Evolutionary conservation across 2,113 vertebrate species (phyloP).

Genomic region (Caretta caretta): DNA sequence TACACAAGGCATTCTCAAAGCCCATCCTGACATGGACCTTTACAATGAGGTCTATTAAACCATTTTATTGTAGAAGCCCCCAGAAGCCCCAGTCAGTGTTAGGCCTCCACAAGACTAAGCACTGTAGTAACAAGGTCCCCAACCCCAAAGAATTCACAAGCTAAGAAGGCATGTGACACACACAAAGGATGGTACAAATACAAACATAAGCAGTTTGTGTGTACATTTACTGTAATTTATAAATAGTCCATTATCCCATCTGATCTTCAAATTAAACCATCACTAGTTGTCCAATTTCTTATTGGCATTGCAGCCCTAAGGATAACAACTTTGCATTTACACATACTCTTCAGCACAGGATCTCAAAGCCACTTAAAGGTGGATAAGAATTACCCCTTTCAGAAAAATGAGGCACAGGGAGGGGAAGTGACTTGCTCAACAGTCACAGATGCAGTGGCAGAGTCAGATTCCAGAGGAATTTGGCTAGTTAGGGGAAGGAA

Average conservation of each 20-base stretch:
- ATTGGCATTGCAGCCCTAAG: not conserved
- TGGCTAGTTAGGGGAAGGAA: not conserved
- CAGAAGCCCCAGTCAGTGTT: not conserved
- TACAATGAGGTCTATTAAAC: not conserved
- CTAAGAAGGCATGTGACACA: not conserved
- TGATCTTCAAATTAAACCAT: not conserved
- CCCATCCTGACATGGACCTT: not conserved
- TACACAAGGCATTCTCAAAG: not conserved
- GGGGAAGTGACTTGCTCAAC: not conserved
- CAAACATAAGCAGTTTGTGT: not conserved
- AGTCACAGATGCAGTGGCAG: not conserved
- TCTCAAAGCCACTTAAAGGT: not conserved
- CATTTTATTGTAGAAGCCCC: not conserved
- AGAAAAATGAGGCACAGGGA: not conserved
- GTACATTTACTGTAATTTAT: not conserved
- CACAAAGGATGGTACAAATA: not conserved
- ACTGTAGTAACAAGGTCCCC: not conserved
- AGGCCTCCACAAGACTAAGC: too few species aligned
- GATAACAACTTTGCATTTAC: not conserved
- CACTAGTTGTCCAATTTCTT: not conserved
- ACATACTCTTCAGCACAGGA: constrained; percentile 40
- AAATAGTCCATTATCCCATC: not conserved
- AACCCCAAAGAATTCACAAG: not conserved
- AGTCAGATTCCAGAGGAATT: not conserved
- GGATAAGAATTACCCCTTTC: not conserved